Evolutionary conservation across 2,888 invertebrate genomes (phyloP).

Genomic region (Apamea sordens): DNA sequence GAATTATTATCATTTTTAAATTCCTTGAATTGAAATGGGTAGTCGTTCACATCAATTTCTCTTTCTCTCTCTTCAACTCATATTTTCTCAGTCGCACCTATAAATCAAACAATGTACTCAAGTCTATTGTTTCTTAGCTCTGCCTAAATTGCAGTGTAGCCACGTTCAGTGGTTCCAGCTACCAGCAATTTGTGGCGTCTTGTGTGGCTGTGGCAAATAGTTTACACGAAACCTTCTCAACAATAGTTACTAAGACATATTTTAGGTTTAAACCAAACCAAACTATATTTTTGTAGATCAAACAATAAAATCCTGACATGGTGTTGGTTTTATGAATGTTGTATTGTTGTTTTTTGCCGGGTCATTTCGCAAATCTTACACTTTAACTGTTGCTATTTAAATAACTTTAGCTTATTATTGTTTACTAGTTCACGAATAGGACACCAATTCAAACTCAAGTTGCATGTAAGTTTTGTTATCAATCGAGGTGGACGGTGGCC

Average conservation of each 20-base stretch:
- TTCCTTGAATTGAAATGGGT: not conserved
- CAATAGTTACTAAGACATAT: conserved; percentile 21
- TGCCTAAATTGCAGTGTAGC: conserved; percentile 44
- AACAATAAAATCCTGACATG: not conserved
- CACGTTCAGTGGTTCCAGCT: conserved; percentile 48
- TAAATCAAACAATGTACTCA: not conserved
- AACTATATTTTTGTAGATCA: not conserved
- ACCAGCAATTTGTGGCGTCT: conserved; percentile 67
- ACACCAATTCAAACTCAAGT: not conserved
- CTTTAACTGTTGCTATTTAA: not conserved
- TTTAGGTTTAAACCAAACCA: not conserved
- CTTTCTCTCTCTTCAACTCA: too few species aligned
- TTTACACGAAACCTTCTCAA: conserved; percentile 45
- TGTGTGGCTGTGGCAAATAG: conserved; percentile 61
- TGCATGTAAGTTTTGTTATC: not conserved
- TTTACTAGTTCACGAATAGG: not conserved
- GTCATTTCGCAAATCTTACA: too few species aligned
- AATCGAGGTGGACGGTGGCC: not conserved
- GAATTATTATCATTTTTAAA: not conserved
- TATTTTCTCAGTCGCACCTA: too few species aligned
- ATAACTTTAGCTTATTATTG: not conserved
- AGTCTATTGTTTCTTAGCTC: conserved; percentile 33
- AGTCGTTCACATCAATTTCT: too few species aligned
- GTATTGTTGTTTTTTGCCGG: too few species aligned
- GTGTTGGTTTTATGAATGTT: not conserved